phyloP scores from a whole-genome alignment of 2,888 invertebrate species.

The Morinoia aosen region DNA sequence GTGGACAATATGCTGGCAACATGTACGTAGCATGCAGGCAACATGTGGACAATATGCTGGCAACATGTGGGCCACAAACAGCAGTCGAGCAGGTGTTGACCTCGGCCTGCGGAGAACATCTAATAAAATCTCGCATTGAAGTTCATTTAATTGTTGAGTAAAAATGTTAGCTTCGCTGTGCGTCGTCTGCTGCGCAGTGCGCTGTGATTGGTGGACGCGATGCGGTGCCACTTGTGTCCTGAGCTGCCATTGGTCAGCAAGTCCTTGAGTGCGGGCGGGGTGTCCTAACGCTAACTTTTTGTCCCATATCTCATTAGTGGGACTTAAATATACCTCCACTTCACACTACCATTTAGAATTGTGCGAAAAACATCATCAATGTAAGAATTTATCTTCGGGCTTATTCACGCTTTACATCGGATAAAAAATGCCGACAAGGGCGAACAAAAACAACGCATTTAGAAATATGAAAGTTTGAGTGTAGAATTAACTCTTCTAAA shows the following conservation, averaged over 20 bases:
- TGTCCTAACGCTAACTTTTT: neutral
- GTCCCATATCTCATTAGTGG: neutral
- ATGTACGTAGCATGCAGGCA: no score
- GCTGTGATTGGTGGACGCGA: neutral
- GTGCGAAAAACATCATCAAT: neutral
- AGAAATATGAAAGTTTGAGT: no score
- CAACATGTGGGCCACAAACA: no score
- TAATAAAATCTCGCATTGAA: neutral
- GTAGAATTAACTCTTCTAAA: no score
- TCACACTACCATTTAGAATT: neutral
- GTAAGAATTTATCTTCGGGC: no score
- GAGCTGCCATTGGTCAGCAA: neutral
- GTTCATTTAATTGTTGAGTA: neutral
- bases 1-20: no score
- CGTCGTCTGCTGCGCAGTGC: neutral
- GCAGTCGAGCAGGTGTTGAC: neutral
- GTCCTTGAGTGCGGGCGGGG: neutral
- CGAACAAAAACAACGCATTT: no score
- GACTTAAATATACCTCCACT: neutral
- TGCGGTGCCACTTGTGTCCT: constrained; percentile 23
- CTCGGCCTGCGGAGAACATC: neutral
- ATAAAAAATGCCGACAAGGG: no score
- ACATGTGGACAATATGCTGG: no score
- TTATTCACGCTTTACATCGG: no score
- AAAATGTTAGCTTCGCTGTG: neutral